Evolutionary conservation across 2,797 vertebrate species (phyloP), one percentile per base, ranked within the genome.

Genomic region (Gadopsis marmoratus): DNA sequence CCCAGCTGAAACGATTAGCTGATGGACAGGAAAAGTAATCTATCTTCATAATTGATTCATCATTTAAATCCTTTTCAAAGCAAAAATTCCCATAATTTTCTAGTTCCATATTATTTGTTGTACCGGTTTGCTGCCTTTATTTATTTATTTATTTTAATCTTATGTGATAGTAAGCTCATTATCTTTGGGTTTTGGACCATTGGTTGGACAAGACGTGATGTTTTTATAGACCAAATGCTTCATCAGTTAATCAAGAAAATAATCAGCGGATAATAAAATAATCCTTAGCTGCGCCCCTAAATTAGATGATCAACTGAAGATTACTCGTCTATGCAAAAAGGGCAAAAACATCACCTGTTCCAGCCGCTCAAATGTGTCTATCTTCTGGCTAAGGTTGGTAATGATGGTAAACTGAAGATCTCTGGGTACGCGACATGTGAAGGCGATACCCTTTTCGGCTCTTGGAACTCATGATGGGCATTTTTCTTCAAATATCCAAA

Each of bases 51-150:
- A n/a, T 13, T 19, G 21, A 4, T 54, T 9, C 39, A 51, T 51
- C 0, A 39, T 12, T 12, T 41, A 41, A 19, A 19, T 50, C 7
- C 5, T 19, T 14, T n/a, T 41, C 0, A 1, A 17, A 8, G 2
- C 13, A 19, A n/a, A 33, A 50, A 17, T 17, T 13, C 2, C 0
- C 21, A 1, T 29, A 2, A 21, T 16, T 53, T 31, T n/a, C 13
- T 17, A 16, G 14, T 41, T 50, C 19, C 16, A 16, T 6, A 33
- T 58, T 4, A 23, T n/a, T 6, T 3, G 17, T 12, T 26, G 14
- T n/a, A 4, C 9, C 2, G 2, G 11, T 26, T 47, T 21, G 13
- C 23, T 48, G 55, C 41, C 7, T 23, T 10, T 12, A 43, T 43
- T 43, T 43, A n/a, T 43, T 13, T 43, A 43, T 11, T 43, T 14